Base-by-base conservation (phyloP, 2,113 vertebrate genomes). In the Rhinogobius similis region DNA sequence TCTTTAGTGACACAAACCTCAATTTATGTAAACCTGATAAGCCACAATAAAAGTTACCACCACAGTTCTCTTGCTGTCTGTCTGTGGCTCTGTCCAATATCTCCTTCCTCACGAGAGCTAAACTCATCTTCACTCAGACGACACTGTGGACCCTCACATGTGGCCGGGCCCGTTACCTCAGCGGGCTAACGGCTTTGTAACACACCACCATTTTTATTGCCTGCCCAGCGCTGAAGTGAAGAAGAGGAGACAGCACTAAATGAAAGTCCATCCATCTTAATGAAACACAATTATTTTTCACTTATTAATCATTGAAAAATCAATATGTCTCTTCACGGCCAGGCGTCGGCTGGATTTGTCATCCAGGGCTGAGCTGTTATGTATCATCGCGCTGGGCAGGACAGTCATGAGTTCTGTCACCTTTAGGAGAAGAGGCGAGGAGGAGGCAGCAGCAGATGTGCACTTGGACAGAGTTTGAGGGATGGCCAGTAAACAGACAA, bases 271-370 rank as follows among this genome's bases (percentile, higher is more conserved):
- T 99, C 96, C 96, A 98, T 99, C 98, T 98, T 98, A 97, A 98
- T 98, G 98, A 98, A 98, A 98, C 96, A 97, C 96, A 98, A 98
- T 99, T 98, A 98, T 97, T 98, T 98, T 98, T 96, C 97, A 95
- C 96, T 98, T 98, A 99, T 98, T 98, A 98, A 99, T 98, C 96
- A 99, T 98, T 98, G 96, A 97, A 95, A 97, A 99, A 99, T 98
- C 97, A 98, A 98, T 99, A 97, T 93, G 94, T 98, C 96, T 98
- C 94, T 95, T 97, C 95, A 94, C 93, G 91, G 93, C 95, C 94
- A 93, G 94, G 94, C 93, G 94, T 95, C 82, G 84, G 93, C 93
- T 93, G 95, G 95, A 97, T 98, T 97, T 97, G 96, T 97, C 96
- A 98, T 98, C 94, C 88, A 82, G 86, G 88, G 87, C 93, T 87